Conservation (phyloP, 2,113 vertebrate species). For the Erinaceus europaeus region DNA sequence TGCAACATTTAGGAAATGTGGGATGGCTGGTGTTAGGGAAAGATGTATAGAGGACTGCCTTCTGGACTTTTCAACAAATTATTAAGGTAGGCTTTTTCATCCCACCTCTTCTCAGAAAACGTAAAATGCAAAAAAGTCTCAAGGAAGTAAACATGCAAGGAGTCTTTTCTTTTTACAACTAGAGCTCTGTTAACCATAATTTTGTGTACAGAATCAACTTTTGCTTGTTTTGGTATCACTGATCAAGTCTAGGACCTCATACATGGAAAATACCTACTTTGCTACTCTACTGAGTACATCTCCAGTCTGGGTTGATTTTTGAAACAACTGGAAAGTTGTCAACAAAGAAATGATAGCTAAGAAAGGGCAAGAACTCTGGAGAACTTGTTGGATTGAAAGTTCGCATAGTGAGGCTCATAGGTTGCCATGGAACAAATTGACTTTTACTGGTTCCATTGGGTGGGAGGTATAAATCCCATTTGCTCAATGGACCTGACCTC, state of each 20-base stretch:
- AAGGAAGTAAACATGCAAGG: not conserved
- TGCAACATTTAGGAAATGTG: not conserved
- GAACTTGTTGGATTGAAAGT: not conserved
- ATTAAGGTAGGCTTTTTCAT: not conserved
- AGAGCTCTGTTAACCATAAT: not conserved
- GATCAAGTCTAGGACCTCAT: too few relatives aligned
- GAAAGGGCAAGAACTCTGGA: not conserved
- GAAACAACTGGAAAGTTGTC: not conserved
- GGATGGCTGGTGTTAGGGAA: not conserved
- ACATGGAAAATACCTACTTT: too few relatives aligned
- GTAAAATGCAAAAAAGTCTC: not conserved
- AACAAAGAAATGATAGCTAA: not conserved
- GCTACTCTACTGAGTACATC: too few relatives aligned
- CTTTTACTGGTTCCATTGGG: not conserved
- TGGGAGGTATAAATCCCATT: constrained; percentile 11
- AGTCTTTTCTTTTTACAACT: not conserved
- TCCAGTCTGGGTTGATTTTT: too few relatives aligned
- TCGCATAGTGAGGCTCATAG: not conserved
- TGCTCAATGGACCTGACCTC: not conserved
- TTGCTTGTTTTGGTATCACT: too few relatives aligned
- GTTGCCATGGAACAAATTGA: not conserved
- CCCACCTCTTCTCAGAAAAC: not conserved
- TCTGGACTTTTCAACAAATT: not conserved
- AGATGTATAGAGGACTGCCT: not conserved
- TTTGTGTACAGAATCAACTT: not conserved